These are phyloP conservation scores for Galemys pyrenaicus DNA, from an alignment of 2,113 vertebrate genomes.

Conservation along the genomic window DNA sequence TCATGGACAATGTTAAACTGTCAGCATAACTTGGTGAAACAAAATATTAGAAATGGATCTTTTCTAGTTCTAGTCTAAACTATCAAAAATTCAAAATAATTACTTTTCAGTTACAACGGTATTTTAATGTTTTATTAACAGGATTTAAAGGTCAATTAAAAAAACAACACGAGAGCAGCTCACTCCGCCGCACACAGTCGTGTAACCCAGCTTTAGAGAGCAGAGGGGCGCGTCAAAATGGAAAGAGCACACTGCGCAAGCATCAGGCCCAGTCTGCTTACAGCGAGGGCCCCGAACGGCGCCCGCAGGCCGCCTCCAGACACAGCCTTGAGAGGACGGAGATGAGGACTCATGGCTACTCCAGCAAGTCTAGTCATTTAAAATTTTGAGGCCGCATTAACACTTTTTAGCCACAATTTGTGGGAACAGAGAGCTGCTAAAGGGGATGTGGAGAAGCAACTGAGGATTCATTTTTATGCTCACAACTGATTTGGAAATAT, in stretches of 20 bases:
- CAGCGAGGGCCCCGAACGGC: background rate
- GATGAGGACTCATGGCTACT: background rate
- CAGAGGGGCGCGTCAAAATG: background rate
- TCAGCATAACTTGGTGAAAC: conserved; percentile 22
- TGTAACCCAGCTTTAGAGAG: conserved; percentile 5
- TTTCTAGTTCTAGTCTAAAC: conserved; percentile 31
- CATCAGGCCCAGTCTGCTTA: background rate
- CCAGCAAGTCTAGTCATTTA: background rate
- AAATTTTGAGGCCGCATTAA: conserved; percentile 32
- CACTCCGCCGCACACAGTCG: background rate
- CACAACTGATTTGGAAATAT: conserved; percentile 16
- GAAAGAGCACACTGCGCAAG: background rate
- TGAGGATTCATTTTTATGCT: conserved; percentile 9
- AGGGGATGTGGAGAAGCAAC: background rate
- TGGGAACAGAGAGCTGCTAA: background rate
- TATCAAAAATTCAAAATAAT: conserved; percentile 42
- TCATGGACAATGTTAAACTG: background rate
- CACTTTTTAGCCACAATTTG: conserved; percentile 4
- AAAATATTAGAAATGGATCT: conserved; percentile 6
- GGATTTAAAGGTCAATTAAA: conserved; percentile 14
- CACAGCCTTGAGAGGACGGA: background rate
- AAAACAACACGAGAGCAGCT: background rate
- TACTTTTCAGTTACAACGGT: conserved; percentile 24
- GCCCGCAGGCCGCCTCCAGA: background rate
- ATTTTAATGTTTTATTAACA: conserved; percentile 38